phyloP scores from a whole-genome alignment of 2,797 vertebrate genomes.

The Myioborus miniatus region DNA sequence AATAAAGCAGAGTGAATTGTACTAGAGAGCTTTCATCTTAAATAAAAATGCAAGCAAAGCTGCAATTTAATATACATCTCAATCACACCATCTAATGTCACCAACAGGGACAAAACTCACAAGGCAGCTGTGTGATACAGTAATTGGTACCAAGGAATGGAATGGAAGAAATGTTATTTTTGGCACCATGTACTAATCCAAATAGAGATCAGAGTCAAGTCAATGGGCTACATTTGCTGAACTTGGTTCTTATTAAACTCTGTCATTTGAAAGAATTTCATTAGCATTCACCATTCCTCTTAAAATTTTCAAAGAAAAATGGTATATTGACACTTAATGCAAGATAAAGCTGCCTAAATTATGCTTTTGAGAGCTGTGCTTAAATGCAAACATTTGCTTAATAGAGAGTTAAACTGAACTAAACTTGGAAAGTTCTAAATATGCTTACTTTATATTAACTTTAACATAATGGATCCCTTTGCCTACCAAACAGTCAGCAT shows the following conservation, averaged over 20 bases:
- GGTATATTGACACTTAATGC: not conserved
- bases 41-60: not conserved
- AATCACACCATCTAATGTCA: not conserved
- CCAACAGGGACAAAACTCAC: not conserved
- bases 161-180: not conserved
- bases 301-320: not conserved
- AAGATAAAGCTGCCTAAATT: not conserved
- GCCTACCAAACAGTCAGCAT: not conserved
- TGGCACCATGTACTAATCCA: not conserved
- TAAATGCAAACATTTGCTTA: not conserved
- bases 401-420: not conserved
- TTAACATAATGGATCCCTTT: not conserved
- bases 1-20: not conserved
- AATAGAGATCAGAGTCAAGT: not conserved
- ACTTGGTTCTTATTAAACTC: not conserved
- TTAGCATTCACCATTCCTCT: not conserved
- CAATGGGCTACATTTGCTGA: not conserved
- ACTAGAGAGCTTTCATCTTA: not conserved
- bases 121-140: rapidly evolving
- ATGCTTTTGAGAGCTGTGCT: not conserved
- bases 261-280: not conserved
- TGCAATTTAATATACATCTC: not conserved
- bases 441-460: not conserved
- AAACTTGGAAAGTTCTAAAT: not conserved
- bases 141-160: not conserved